Evolutionary conservation across 1,140 invertebrate species (phyloP), one percentile per base, ranked within the genome.

Genomic region (Platyura marginata): DNA sequence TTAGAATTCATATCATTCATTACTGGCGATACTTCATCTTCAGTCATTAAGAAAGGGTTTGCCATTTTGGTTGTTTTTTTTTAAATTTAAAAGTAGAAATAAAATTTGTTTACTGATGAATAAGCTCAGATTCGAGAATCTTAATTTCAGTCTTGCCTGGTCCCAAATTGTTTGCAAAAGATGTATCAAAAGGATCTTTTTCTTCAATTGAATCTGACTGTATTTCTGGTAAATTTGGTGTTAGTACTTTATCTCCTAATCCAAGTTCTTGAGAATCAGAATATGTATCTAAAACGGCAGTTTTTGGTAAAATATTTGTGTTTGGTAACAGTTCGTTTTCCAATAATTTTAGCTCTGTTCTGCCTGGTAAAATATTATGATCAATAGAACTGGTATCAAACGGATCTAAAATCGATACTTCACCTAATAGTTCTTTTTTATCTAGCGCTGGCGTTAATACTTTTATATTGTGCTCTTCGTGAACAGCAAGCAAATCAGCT

Each of bases 141-240:
- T 81, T 81, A 3, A 86, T 57, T 55, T 88, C 83, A 3, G 79
- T 75, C 54, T 76, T 78, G 1, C 82, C 81, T 2, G 80, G 81
- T 44, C 74, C 61, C 23, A 87, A 70, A 52, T 81, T 79, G 40
- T 63, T 67, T 1, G 79, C 79, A 47, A 79, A 77, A 2, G 79
- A 84, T 1, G 82, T 86, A 51, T 86, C 81, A 57, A 86, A 86
- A 0, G 82, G 82, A 67, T 86, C 81, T 16, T 68, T 63, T 39
- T 70, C 64, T 47, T 65, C 58, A 32, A 21, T 11, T 3, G 19
- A 23, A 9, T 40, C 41, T 38, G 50, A 29, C 32, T 43, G 46
- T 0, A 48, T 47, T 3, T 16, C 13, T 23, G 51, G 51, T n/a
- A 55, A 44, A 37, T 55, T 55, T 2, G 58, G 58, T 23, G 58